phyloP scores from a whole-genome alignment of 1,140 invertebrate genomes.

The Orius laevigatus region DNA sequence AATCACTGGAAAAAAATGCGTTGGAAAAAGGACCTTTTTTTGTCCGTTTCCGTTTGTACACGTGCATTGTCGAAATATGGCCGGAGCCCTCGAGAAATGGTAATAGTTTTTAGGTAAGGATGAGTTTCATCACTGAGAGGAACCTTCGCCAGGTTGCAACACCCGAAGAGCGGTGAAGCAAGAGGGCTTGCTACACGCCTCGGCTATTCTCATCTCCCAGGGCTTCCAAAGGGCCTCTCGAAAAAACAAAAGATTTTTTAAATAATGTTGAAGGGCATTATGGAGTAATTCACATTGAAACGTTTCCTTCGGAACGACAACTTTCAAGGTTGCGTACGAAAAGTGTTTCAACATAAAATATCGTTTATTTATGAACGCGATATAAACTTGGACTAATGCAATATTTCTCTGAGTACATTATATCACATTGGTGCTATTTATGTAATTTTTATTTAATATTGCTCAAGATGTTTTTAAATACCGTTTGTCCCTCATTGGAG shows the following conservation, averaged over 20 bases:
- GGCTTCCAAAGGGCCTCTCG: background rate
- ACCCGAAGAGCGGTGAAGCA: background rate
- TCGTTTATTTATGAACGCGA: too few relatives aligned
- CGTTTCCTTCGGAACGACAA: background rate
- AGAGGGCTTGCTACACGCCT: constrained; percentile 5
- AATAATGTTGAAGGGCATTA: background rate
- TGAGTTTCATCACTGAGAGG: constrained; percentile 10
- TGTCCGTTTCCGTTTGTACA: too few relatives aligned
- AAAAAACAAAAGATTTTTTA: background rate
- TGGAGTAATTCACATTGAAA: background rate
- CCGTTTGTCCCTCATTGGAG: too few relatives aligned
- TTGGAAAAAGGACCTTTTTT: too few relatives aligned
- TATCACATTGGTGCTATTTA: too few relatives aligned
- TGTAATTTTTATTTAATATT: too few relatives aligned
- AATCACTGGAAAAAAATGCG: too few relatives aligned
- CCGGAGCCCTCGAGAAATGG: constrained; percentile 1
- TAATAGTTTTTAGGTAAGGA: constrained; percentile 14
- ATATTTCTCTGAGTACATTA: too few relatives aligned
- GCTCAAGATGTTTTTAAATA: too few relatives aligned
- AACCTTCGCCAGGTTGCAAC: constrained; percentile 9
- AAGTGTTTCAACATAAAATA: background rate
- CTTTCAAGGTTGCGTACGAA: background rate
- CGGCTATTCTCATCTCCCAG: background rate
- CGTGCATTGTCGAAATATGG: background rate
- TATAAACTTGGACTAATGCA: too few relatives aligned